Percentiles rank a stretch among this genome's conserved stretches.
Evolutionary conservation across 2,797 vertebrate genomes (phyloP).

Genomic region (Pachyuromys duprasi): DNA sequence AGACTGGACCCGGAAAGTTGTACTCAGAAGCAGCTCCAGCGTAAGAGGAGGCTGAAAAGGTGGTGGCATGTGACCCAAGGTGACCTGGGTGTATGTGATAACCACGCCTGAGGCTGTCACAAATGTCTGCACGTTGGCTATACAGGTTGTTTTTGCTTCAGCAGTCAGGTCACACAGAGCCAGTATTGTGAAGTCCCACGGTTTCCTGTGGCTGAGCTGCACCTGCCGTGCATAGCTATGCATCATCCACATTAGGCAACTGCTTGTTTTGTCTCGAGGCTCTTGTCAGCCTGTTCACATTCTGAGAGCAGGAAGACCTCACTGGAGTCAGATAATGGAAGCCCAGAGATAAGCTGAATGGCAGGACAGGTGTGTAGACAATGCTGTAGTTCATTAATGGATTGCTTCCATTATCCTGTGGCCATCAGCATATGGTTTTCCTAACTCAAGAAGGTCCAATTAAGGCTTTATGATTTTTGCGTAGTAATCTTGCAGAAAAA

Average conservation of each 20-base stretch:
- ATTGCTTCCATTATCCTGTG: background rate
- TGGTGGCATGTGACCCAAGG: background rate
- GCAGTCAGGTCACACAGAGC: slow-evolving; percentile 54
- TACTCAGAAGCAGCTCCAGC: background rate
- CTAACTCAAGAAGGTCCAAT: background rate
- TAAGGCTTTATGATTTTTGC: slow-evolving; percentile 28
- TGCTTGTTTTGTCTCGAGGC: slow-evolving; percentile 40
- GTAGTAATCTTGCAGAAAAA: slow-evolving; percentile 9
- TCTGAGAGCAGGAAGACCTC: background rate
- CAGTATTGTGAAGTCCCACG: slow-evolving; percentile 58
- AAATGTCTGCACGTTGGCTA: slow-evolving; percentile 58
- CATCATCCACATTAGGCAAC: slow-evolving; percentile 40
- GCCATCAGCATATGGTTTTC: slow-evolving; percentile 13
- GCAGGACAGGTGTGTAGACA: background rate
- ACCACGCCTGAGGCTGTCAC: slow-evolving; percentile 3
- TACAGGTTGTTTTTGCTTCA: slow-evolving; percentile 52
- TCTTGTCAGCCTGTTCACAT: background rate
- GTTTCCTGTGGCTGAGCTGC: slow-evolving; percentile 36
- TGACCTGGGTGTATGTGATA: background rate
- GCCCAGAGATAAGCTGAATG: background rate
- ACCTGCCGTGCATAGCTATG: slow-evolving; percentile 42
- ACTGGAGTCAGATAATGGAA: background rate
- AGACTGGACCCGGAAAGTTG: background rate
- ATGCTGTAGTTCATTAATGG: background rate
- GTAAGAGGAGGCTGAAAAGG: background rate